Conservation (phyloP, 2,113 vertebrate genomes). For the Thunnus thynnus region DNA sequence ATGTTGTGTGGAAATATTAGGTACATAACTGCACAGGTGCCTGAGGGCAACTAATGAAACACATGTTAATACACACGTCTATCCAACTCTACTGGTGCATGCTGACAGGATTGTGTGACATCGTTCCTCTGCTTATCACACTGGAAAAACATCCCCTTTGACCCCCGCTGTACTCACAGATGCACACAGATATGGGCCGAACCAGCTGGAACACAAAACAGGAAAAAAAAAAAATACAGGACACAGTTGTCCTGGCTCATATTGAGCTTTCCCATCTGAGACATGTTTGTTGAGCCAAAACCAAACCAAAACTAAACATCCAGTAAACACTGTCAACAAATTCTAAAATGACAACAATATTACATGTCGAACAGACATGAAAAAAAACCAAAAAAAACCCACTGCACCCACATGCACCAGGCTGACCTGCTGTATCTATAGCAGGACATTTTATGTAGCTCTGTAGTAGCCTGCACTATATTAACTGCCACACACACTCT, state of each 20-base stretch:
- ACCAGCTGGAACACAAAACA: slow-evolving; percentile 33
- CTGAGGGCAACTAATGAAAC: not conserved
- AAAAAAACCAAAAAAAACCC: not conserved
- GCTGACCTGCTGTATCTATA: not conserved
- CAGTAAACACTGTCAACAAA: slow-evolving; percentile 41
- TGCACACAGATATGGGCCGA: not conserved
- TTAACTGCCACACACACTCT: slow-evolving; percentile 38
- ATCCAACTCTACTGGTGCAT: slow-evolving; percentile 4
- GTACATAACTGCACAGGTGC: not conserved
- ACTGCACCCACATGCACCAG: not conserved
- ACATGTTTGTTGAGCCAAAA: slow-evolving; percentile 17
- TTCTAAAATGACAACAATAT: slow-evolving; percentile 34
- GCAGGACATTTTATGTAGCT: slow-evolving; percentile 27
- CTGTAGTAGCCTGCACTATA: slow-evolving; percentile 34
- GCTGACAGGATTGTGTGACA: slow-evolving; percentile 28
- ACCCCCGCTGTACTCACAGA: slow-evolving; percentile 18
- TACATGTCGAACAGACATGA: not conserved
- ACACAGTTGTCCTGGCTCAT: not conserved
- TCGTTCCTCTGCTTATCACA: slow-evolving; percentile 22
- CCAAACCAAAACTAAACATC: slow-evolving; percentile 31
- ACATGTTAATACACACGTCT: slow-evolving; percentile 22
- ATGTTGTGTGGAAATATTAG: slow-evolving; percentile 14
- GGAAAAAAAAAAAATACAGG: slow-evolving; percentile 23
- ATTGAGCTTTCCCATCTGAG: slow-evolving; percentile 22
- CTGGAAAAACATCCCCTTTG: slow-evolving; percentile 22